A percentile compares a stretch with the other conserved stretches of the same genome.
Evolutionary conservation across 2,797 vertebrate genomes (phyloP).

Genomic region (Enteromius paludinosus): DNA sequence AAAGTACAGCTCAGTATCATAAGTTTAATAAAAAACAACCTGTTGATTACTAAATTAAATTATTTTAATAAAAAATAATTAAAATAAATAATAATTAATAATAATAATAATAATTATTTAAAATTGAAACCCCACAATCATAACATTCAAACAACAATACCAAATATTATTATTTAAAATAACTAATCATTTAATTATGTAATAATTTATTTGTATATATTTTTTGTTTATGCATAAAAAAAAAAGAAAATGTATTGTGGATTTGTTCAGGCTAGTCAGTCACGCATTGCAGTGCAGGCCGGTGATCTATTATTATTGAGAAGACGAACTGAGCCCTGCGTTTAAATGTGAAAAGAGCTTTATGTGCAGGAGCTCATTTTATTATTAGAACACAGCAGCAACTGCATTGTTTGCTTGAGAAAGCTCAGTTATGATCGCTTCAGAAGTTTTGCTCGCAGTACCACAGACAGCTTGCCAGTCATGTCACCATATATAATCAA

Average conservation of each 20-base stretch:
- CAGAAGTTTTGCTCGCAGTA: slow-evolving; percentile 66
- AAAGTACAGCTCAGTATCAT: background rate
- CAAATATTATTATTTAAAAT: background rate
- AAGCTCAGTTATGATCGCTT: background rate
- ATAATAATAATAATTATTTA: background rate
- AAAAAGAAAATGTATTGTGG: background rate
- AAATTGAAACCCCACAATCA: background rate
- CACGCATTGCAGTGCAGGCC: background rate
- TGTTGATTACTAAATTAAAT: background rate
- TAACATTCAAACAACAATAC: background rate
- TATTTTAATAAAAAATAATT: background rate
- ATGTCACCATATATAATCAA: background rate
- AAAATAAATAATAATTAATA: background rate
- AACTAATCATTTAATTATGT: no score
- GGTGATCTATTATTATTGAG: background rate
- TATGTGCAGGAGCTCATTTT: background rate
- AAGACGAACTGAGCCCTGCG: background rate
- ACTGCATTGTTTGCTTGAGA: no score
- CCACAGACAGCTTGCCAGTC: slow-evolving; percentile 67
- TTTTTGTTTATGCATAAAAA: background rate
- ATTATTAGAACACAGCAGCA: background rate
- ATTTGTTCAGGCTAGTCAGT: background rate
- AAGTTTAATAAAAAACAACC: background rate
- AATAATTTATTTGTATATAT: background rate
- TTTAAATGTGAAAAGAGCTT: slow-evolving; percentile 8